Percentiles rank a stretch among this genome's conserved stretches.
phyloP scores from a whole-genome alignment of 2,888 invertebrate species.

The Erynnis tages region DNA sequence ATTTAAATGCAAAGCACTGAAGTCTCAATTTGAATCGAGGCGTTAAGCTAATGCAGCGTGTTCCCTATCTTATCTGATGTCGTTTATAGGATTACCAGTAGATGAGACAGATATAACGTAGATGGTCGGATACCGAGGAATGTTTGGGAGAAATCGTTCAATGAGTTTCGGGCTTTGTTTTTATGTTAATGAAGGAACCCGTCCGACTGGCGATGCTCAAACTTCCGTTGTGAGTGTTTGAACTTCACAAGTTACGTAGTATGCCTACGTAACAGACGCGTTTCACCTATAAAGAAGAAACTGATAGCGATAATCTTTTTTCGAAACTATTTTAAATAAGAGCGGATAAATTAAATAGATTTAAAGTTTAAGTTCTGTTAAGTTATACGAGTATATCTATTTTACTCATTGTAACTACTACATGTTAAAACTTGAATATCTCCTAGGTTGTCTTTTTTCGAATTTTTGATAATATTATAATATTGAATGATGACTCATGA shows the following conservation, averaged over 20 bases:
- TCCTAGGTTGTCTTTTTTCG: no score
- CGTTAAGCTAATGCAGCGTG: constrained; percentile 47
- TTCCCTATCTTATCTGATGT: constrained; percentile 71
- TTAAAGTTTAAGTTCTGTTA: no score
- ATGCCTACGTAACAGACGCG: not conserved
- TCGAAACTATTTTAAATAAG: not conserved
- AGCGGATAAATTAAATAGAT: no score
- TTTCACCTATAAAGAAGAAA: not conserved
- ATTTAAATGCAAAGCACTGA: constrained; percentile 40
- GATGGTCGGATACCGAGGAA: constrained; percentile 66
- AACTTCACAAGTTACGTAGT: constrained; percentile 41
- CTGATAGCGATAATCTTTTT: not conserved
- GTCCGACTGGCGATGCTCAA: constrained; percentile 56
- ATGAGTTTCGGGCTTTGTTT: constrained; percentile 75
- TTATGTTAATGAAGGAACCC: constrained; percentile 73
- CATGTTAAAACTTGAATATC: no score
- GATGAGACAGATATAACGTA: constrained; percentile 72
- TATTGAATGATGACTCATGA: no score
- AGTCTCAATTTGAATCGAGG: constrained; percentile 48
- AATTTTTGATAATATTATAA: no score
- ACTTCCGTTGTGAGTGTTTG: constrained; percentile 70
- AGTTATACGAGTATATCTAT: no score
- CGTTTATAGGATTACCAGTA: constrained; percentile 77
- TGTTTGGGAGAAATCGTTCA: constrained; percentile 72
- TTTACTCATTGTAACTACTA: no score